Conservation (phyloP, 2,113 vertebrate genomes). For the Neolamprologus sp. region DNA sequence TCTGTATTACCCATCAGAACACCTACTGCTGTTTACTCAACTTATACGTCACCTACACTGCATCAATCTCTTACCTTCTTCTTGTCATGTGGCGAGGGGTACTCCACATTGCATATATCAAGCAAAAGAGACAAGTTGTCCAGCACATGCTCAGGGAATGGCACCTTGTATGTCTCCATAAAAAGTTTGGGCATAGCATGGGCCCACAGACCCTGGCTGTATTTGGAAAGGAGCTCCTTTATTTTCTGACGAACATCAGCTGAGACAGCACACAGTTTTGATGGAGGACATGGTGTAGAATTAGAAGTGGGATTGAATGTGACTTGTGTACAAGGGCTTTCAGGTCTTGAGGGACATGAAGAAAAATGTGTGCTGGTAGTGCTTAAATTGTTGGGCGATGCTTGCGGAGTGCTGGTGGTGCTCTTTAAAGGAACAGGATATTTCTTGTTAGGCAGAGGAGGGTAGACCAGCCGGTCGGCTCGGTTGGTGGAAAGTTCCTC, state of each 20-base stretch:
- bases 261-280: neutral
- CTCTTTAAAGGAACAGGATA: neutral
- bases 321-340: neutral
- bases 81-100: slow-evolving; percentile 72
- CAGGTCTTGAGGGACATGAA: neutral
- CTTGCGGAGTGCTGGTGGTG: neutral
- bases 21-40: neutral
- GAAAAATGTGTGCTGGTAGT: neutral
- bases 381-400: neutral
- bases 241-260: slow-evolving; percentile 75
- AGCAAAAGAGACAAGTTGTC: slow-evolving; percentile 75
- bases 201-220: slow-evolving; percentile 84
- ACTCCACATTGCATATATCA: slow-evolving; percentile 80
- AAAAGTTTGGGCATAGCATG: slow-evolving; percentile 84
- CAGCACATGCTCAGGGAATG: slow-evolving; percentile 77
- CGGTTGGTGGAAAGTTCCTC: slow-evolving; percentile 70
- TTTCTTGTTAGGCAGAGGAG: slow-evolving; percentile 41
- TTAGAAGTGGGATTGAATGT: neutral
- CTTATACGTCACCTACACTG: neutral
- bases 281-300: neutral
- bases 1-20: neutral
- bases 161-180: slow-evolving; percentile 77
- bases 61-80: slow-evolving; percentile 56
- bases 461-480: slow-evolving; percentile 76
- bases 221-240: slow-evolving; percentile 77